These are phyloP conservation scores for Troides helena DNA, from an alignment of 2,888 invertebrate genomes.

Conservation along the genomic window DNA sequence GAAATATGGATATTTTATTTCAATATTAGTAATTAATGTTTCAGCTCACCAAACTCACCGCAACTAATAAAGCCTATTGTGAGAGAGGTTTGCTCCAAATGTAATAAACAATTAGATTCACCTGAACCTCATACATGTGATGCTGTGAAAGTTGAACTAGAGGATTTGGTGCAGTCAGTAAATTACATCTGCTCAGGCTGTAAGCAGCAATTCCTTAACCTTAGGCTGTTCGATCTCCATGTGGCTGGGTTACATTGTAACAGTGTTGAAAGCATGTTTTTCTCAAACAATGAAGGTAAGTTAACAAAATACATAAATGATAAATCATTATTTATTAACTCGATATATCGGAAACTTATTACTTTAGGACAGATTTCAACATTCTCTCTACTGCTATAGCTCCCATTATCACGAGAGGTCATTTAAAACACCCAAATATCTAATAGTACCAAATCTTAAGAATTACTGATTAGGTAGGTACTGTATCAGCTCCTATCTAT, in stretches of 20 bases:
- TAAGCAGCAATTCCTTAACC: conserved; percentile 40
- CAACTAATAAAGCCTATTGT: conserved; percentile 49
- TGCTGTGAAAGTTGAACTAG: neutral
- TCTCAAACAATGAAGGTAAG: conserved; percentile 40
- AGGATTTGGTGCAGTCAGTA: neutral
- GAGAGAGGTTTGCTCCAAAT: conserved; percentile 44
- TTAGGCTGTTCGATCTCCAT: conserved; percentile 51
- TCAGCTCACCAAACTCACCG: conserved; percentile 44
- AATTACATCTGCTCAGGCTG: conserved; percentile 49
- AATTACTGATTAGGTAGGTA: no score
- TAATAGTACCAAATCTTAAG: no score
- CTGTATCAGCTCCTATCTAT: no score
- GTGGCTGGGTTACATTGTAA: conserved; percentile 47
- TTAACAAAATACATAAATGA: no score
- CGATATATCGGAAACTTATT: no score
- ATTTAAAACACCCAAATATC: no score
- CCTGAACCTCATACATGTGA: conserved; percentile 30
- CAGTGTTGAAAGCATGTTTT: conserved; percentile 50
- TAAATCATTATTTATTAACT: no score
- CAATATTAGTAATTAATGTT: conserved; percentile 28
- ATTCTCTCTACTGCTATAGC: no score
- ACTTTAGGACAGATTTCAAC: no score
- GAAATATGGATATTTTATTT: neutral
- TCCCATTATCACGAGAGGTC: no score
- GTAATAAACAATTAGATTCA: conserved; percentile 35